These are phyloP conservation scores for Hucho hucho DNA, from an alignment of 2,113 vertebrate species.

Conservation along the genomic window DNA sequence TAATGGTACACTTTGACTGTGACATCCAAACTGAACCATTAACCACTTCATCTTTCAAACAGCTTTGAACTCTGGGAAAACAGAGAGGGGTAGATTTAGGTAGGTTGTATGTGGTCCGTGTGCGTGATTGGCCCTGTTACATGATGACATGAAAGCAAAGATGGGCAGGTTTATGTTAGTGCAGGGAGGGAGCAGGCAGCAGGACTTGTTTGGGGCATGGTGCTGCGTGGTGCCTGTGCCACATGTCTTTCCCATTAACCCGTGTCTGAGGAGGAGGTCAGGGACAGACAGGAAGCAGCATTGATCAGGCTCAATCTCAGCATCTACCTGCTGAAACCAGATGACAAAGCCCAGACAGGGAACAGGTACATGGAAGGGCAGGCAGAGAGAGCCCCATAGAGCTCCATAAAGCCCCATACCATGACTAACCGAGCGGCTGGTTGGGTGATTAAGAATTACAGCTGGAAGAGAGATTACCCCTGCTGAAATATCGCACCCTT, in stretches of 20 bases:
- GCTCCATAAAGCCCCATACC: background rate
- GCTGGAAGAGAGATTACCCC: background rate
- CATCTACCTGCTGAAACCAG: background rate
- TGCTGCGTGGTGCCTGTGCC: background rate
- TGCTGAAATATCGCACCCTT: conserved; percentile 12
- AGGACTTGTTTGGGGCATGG: background rate
- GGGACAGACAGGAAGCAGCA: conserved; percentile 4
- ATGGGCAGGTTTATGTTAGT: background rate
- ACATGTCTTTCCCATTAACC: conserved; percentile 21
- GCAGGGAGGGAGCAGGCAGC: background rate
- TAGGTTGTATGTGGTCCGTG: background rate
- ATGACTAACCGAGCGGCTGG: background rate
- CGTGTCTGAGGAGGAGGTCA: background rate
- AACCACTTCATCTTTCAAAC: background rate
- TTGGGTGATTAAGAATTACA: conserved; percentile 14
- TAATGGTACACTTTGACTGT: background rate
- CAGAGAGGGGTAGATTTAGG: background rate
- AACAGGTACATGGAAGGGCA: background rate
- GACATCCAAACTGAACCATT: background rate
- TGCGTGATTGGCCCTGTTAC: background rate
- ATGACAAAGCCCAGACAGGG: background rate
- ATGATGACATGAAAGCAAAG: background rate
- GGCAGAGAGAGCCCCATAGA: background rate
- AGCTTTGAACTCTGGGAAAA: background rate
- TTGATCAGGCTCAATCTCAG: conserved; percentile 9